Conservation (phyloP, 2,888 invertebrate species). For the Dermolepida albohirtum region DNA sequence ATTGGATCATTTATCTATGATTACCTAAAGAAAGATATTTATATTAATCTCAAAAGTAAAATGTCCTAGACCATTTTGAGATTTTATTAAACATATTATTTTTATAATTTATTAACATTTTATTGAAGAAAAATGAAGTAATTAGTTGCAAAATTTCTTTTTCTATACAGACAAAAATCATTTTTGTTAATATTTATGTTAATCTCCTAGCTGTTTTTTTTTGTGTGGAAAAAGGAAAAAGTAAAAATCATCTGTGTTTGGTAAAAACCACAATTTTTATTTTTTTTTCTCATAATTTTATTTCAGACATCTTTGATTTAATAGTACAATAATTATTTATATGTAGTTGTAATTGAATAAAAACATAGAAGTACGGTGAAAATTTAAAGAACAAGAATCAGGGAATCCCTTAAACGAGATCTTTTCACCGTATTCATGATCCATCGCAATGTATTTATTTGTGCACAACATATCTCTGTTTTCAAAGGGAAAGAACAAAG, state of each 20-base stretch:
- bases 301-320: slow-evolving; percentile 61
- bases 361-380: slow-evolving; percentile 60
- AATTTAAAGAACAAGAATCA: slow-evolving; percentile 26
- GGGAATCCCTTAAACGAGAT: slow-evolving; percentile 61
- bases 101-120: too few species aligned
- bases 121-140: too few species aligned
- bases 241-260: slow-evolving; percentile 15
- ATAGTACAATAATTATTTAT: slow-evolving; percentile 61
- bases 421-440: slow-evolving; percentile 36
- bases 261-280: slow-evolving; percentile 37
- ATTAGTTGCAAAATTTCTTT: too few species aligned
- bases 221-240: not conserved
- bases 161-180: too few species aligned
- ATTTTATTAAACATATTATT: too few species aligned
- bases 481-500: slow-evolving; percentile 6
- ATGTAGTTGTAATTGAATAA: slow-evolving; percentile 58
- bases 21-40: too few species aligned
- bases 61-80: too few species aligned
- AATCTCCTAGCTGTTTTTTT: not conserved
- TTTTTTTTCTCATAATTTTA: slow-evolving; percentile 51
- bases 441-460: not conserved
- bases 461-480: slow-evolving; percentile 17
- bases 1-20: too few species aligned
- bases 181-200: too few species aligned
- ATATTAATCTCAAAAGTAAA: too few species aligned